These are phyloP conservation scores for Gymnogyps californianus DNA, from an alignment of 2,113 vertebrate species.

Conservation along the genomic window DNA sequence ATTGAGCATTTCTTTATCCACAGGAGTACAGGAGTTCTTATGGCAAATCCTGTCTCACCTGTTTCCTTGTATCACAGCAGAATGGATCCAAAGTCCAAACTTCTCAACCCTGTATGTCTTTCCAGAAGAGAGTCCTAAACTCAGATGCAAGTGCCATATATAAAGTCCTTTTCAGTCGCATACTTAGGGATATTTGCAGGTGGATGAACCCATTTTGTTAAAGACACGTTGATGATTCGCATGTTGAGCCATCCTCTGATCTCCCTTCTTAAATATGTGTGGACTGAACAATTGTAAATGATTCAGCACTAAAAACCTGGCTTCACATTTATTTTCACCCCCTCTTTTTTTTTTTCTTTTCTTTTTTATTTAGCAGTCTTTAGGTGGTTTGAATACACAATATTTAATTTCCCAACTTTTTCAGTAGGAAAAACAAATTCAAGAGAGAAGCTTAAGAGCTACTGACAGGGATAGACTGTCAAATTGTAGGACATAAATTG, in stretches of 20 bases:
- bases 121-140: not conserved
- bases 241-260: not conserved
- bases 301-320: not conserved
- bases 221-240: not conserved
- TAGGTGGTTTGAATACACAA: not conserved
- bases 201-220: not conserved
- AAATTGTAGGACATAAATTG: not conserved
- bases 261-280: not conserved
- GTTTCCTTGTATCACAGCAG: not conserved
- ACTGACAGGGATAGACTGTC: not conserved
- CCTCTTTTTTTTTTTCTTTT: accelerated
- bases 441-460: not conserved
- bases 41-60: not conserved
- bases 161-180: not conserved
- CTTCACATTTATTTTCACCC: not conserved
- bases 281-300: not conserved
- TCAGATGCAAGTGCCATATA: not conserved
- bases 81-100: not conserved
- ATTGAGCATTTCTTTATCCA: not conserved
- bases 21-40: not conserved
- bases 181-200: not conserved
- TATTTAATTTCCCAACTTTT: not conserved
- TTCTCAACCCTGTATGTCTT: not conserved
- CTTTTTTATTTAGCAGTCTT: not conserved
- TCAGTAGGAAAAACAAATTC: not conserved